These are phyloP conservation scores for Ophiothrix spiculata DNA, from an alignment of 35 echinoderm and acorn worm species.

Conservation along the genomic window DNA sequence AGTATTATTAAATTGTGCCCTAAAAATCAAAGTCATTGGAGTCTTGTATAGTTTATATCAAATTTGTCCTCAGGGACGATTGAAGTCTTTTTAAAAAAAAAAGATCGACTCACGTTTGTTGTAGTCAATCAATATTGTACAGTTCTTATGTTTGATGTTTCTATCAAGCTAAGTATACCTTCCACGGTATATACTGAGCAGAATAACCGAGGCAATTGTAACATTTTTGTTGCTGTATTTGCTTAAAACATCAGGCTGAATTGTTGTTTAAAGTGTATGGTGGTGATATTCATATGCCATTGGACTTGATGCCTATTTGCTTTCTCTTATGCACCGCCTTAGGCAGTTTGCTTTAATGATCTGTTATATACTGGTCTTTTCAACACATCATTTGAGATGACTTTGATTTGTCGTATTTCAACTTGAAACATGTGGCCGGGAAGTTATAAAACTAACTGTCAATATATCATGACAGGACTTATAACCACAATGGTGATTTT, in stretches of 20 bases:
- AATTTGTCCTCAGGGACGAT: no score
- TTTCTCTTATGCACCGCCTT: neutral
- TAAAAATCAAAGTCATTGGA: no score
- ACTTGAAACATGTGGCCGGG: neutral
- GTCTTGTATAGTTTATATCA: no score
- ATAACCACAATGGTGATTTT: no score
- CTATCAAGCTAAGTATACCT: neutral
- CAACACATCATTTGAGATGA: neutral
- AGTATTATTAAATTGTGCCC: no score
- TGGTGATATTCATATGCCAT: neutral
- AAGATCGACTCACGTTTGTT: no score
- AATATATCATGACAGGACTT: no score
- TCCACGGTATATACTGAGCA: constrained; percentile 1
- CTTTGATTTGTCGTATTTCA: neutral
- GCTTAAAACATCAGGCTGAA: neutral
- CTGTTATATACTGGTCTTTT: neutral
- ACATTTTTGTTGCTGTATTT: neutral
- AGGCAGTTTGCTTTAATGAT: constrained; percentile 4
- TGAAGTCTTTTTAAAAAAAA: no score
- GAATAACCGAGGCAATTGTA: no score
- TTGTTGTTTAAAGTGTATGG: neutral
- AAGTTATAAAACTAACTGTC: no score
- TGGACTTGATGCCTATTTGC: neutral
- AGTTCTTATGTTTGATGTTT: neutral
- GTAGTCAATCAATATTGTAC: no score